Evolutionary conservation across 2,797 vertebrate species (phyloP).

Genomic region (Enteromius unitaeniatus): DNA sequence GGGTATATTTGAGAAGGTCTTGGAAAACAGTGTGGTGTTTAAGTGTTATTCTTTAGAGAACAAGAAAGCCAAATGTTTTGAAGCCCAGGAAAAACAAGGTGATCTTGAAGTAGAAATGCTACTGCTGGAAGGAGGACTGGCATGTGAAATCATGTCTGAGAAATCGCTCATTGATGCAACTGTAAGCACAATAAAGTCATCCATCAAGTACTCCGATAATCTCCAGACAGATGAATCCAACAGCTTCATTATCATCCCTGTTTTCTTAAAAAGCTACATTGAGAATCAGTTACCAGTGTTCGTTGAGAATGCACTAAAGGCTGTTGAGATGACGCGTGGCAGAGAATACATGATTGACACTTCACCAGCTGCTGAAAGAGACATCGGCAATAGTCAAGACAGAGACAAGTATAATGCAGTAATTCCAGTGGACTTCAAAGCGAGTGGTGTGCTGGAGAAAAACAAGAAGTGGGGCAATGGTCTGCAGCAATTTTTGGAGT

Average conservation of each 20-base stretch:
- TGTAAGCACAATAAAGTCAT: conserved; percentile 44
- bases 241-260: conserved; percentile 49
- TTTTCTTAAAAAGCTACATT: conserved; percentile 50
- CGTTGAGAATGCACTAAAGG: conserved; percentile 61
- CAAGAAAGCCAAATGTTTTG: conserved; percentile 47
- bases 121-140: conserved; percentile 51
- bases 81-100: conserved; percentile 2
- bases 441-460: conserved; percentile 67
- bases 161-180: conserved; percentile 53
- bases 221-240: background rate
- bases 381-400: background rate
- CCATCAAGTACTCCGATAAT: conserved; percentile 50
- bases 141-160: conserved; percentile 56
- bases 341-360: conserved; percentile 61
- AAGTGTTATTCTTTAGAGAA: conserved; percentile 48
- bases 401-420: conserved; percentile 37
- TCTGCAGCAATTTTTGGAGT: conserved; percentile 69
- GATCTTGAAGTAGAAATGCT: conserved; percentile 51
- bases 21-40: conserved; percentile 48
- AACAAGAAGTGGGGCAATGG: conserved; percentile 68
- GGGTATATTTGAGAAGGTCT: conserved; percentile 42
- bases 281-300: conserved; percentile 54
- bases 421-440: conserved; percentile 67
- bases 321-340: conserved; percentile 59
- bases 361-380: background rate